Conservation (phyloP, 2,113 vertebrate genomes). For the Hemibagrus wyckioides region DNA sequence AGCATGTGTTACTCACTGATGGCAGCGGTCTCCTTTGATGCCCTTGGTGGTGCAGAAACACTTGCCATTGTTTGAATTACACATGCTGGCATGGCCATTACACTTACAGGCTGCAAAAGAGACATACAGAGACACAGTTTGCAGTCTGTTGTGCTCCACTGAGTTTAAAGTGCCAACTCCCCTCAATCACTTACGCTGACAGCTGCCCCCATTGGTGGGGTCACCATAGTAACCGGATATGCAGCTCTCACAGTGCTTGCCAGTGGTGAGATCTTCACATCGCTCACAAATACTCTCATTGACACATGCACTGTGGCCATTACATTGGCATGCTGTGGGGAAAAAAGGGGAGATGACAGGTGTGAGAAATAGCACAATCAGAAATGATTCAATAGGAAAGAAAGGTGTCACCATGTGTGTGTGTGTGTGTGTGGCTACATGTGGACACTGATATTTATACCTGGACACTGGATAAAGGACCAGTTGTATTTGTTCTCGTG, state of each 20-base stretch:
- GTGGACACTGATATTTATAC: slow-evolving; percentile 62
- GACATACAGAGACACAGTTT: slow-evolving; percentile 29
- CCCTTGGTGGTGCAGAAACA: slow-evolving; percentile 99
- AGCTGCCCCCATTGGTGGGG: slow-evolving; percentile 93
- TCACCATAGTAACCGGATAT: slow-evolving; percentile 95
- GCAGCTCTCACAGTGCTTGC: slow-evolving; percentile 92
- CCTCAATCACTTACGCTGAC: slow-evolving; percentile 86
- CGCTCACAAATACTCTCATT: slow-evolving; percentile 94
- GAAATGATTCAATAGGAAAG: background rate
- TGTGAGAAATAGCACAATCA: background rate
- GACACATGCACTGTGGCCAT: slow-evolving; percentile 93
- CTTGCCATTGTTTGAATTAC: slow-evolving; percentile 91
- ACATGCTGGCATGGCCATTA: slow-evolving; percentile 92
- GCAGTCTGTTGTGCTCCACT: background rate
- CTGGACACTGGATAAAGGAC: slow-evolving; percentile 97
- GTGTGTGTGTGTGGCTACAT: background rate
- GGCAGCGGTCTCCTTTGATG: slow-evolving; percentile 96
- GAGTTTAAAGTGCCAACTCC: background rate
- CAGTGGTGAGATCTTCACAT: slow-evolving; percentile 93
- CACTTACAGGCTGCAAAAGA: slow-evolving; percentile 88
- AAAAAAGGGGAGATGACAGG: background rate
- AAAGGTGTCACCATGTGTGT: background rate
- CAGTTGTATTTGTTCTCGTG: slow-evolving; percentile 85
- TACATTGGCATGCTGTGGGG: slow-evolving; percentile 92
- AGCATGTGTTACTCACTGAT: slow-evolving; percentile 83